A percentile compares a stretch with the other conserved stretches of the same genome.
These are phyloP conservation scores for Nycticorax nycticorax DNA, from an alignment of 2,113 vertebrate species.

Conservation along the genomic window DNA sequence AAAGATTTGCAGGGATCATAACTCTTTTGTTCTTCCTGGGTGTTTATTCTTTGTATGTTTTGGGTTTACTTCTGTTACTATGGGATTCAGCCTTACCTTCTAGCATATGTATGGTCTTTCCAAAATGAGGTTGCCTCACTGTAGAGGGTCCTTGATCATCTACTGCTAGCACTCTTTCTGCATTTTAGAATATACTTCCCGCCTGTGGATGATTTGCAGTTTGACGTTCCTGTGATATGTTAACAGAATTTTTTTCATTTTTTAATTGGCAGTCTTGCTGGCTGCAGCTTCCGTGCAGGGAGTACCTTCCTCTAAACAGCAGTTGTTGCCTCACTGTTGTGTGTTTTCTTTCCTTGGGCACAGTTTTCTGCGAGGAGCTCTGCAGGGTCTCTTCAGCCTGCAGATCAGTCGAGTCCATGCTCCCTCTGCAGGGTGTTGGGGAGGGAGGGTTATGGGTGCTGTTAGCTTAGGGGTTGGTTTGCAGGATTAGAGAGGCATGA, in stretches of 20 bases:
- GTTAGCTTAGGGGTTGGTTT: background rate
- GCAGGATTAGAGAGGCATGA: background rate
- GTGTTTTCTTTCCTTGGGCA: background rate
- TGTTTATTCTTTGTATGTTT: background rate
- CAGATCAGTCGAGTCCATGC: rapidly evolving
- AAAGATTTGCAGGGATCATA: background rate
- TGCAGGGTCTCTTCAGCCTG: background rate
- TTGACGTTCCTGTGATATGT: background rate
- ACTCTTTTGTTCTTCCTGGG: background rate
- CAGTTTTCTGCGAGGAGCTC: background rate
- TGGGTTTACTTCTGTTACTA: background rate
- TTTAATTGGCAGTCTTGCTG: background rate
- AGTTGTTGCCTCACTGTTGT: background rate
- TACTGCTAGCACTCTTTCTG: background rate
- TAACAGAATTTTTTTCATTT: background rate
- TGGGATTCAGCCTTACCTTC: background rate
- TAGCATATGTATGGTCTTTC: background rate
- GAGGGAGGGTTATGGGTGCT: rapidly evolving
- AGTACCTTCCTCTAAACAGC: background rate
- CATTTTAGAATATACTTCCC: background rate
- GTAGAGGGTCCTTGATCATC: background rate
- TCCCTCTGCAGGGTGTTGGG: background rate
- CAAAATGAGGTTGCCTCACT: background rate
- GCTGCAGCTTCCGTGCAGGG: background rate
- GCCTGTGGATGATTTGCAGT: background rate